A percentile compares a stretch with the other conserved stretches of the same genome.
Conservation (phyloP, 1,140 invertebrate species). For the Plodia interpunctella region DNA sequence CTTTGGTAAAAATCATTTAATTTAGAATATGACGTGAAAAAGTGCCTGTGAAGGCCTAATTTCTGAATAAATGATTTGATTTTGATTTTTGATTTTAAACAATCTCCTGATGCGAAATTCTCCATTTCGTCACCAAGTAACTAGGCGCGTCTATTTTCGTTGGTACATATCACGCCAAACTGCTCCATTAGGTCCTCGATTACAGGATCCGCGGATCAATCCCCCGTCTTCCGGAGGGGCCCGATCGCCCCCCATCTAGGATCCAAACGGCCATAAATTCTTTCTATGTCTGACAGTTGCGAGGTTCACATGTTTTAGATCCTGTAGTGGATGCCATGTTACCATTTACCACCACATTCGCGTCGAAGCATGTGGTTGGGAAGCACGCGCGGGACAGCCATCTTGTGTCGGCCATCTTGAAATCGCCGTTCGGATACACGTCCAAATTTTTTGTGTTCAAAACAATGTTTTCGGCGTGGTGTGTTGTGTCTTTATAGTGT, state of each 20-base stretch:
- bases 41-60: no score
- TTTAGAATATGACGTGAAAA: no score
- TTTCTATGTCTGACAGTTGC: conserved; percentile 42
- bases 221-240: conserved; percentile 31
- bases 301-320: conserved; percentile 44
- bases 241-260: conserved; percentile 13
- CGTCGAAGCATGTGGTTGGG: conserved; percentile 52
- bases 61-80: no score
- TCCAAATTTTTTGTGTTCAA: background rate
- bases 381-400: conserved; percentile 44
- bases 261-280: conserved; percentile 37
- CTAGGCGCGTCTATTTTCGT: background rate
- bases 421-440: conserved; percentile 14
- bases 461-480: conserved; percentile 15
- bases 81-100: no score
- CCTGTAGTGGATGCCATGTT: conserved; percentile 38
- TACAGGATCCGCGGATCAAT: conserved; percentile 18
- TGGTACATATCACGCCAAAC: background rate
- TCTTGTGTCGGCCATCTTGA: conserved; percentile 42
- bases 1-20: no score
- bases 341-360: conserved; percentile 37
- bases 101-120: no score
- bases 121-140: background rate
- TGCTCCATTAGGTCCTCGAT: background rate
- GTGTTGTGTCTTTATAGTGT: conserved; percentile 6